A percentile compares a stretch with the other conserved stretches of the same genome.
These are phyloP conservation scores for Nyctalus aviator DNA, from an alignment of 2,797 vertebrate genomes.

Conservation along the genomic window DNA sequence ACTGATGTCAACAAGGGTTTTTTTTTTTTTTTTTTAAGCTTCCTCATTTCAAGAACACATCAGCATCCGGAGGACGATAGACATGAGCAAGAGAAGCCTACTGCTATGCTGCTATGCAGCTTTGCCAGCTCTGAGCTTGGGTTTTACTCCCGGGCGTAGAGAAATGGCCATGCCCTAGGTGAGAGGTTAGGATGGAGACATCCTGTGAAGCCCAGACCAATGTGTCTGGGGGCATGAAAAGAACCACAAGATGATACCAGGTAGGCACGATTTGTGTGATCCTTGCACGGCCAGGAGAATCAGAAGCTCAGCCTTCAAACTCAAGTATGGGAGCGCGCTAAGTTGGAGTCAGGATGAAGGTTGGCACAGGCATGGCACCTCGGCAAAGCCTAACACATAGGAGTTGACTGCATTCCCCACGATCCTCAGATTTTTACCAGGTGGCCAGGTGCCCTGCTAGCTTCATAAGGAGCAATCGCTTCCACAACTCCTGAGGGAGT, in stretches of 20 bases:
- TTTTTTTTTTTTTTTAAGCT: background rate
- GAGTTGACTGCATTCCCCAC: background rate
- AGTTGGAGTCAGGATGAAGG: background rate
- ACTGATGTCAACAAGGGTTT: slow-evolving; percentile 60
- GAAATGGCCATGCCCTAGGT: background rate
- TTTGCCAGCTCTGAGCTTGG: background rate
- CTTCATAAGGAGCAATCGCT: background rate
- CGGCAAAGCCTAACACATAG: background rate
- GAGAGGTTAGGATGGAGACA: slow-evolving; percentile 26
- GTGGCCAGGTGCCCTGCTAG: background rate
- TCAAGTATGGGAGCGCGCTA: background rate
- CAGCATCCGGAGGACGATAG: background rate
- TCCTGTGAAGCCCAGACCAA: background rate
- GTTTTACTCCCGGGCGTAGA: background rate
- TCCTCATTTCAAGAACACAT: slow-evolving; percentile 43
- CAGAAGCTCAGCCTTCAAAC: background rate
- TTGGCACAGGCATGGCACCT: background rate
- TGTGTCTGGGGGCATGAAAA: background rate
- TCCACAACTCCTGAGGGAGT: background rate
- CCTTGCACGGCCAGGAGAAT: background rate
- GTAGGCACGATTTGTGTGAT: background rate
- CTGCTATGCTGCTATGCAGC: background rate
- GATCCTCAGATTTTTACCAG: background rate
- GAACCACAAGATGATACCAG: background rate
- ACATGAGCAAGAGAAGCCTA: background rate